phyloP scores from a whole-genome alignment of 2,797 vertebrate genomes.

The Hemitrygon akajei region DNA sequence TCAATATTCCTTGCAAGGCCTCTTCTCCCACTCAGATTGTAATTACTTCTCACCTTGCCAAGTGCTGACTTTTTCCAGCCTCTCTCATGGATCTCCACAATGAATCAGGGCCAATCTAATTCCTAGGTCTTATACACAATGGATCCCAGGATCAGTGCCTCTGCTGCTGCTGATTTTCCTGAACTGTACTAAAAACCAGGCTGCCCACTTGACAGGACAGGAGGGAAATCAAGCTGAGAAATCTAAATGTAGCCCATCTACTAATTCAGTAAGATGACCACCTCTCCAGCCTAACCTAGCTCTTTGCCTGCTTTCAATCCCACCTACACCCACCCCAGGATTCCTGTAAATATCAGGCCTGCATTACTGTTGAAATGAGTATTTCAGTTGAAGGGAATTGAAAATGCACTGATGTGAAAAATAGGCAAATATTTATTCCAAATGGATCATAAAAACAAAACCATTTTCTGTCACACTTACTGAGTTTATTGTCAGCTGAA shows the following conservation, averaged over 20 bases:
- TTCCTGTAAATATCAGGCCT: not conserved
- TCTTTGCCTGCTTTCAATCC: not conserved
- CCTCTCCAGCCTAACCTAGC: not conserved
- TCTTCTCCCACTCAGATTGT: no score
- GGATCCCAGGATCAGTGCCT: not conserved
- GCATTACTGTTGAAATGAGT: not conserved
- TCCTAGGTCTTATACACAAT: not conserved
- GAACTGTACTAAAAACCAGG: not conserved
- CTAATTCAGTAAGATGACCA: not conserved
- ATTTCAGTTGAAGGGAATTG: not conserved
- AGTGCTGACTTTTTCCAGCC: no score
- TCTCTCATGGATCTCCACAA: no score
- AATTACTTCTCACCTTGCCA: no score
- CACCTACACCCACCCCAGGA: not conserved
- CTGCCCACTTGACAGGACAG: not conserved
- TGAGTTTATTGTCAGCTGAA: slow-evolving; percentile 10
- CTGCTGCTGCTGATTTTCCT: not conserved
- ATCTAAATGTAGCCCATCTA: not conserved
- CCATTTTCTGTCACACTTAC: slow-evolving; percentile 4
- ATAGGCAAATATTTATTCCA: slow-evolving; percentile 1
- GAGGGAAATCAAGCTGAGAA: not conserved
- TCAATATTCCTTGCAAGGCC: not conserved
- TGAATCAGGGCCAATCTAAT: no score
- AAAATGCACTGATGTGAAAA: slow-evolving; percentile 24
- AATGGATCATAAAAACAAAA: slow-evolving; percentile 31